phyloP scores from a whole-genome alignment of 2,888 invertebrate genomes.

The Drosophila paucipuncta region DNA sequence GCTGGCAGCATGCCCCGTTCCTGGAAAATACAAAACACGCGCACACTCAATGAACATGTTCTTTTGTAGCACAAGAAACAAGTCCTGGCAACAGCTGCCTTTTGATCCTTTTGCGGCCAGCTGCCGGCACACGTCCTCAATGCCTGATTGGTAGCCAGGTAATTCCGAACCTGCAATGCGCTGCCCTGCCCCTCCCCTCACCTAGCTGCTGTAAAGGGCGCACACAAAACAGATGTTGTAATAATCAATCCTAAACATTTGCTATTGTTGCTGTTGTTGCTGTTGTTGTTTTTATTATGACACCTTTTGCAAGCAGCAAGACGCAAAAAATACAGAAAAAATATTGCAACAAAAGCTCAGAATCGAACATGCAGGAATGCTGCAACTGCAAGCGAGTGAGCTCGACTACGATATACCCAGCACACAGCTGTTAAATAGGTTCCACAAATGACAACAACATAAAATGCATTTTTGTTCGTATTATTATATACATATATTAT shows the following conservation, averaged over 20 bases:
- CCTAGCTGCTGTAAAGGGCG: slow-evolving; percentile 25
- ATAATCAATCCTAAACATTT: slow-evolving; percentile 56
- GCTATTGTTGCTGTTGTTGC: slow-evolving; percentile 21
- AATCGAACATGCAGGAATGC: neutral
- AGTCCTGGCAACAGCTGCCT: slow-evolving; percentile 42
- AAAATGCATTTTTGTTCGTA: neutral
- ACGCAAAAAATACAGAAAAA: slow-evolving; percentile 52
- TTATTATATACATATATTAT: neutral
- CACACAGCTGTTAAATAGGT: neutral
- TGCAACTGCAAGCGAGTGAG: neutral
- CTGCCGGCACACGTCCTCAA: slow-evolving; percentile 73
- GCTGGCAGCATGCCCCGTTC: slow-evolving; percentile 46
- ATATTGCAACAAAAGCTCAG: slow-evolving; percentile 15
- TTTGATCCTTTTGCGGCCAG: slow-evolving; percentile 66
- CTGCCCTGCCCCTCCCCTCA: neutral
- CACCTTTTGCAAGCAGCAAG: slow-evolving; percentile 68
- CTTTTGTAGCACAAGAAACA: slow-evolving; percentile 5
- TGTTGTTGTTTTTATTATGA: slow-evolving; percentile 53
- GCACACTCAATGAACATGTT: slow-evolving; percentile 43
- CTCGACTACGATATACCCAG: neutral
- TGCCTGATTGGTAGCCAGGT: slow-evolving; percentile 55
- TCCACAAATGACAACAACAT: too few species aligned
- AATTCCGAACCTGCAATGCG: slow-evolving; percentile 2
- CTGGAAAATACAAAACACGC: slow-evolving; percentile 27
- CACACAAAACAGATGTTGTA: slow-evolving; percentile 62